Base-by-base conservation (phyloP, 2,797 vertebrate species). In the Tamandua tetradactyla region DNA sequence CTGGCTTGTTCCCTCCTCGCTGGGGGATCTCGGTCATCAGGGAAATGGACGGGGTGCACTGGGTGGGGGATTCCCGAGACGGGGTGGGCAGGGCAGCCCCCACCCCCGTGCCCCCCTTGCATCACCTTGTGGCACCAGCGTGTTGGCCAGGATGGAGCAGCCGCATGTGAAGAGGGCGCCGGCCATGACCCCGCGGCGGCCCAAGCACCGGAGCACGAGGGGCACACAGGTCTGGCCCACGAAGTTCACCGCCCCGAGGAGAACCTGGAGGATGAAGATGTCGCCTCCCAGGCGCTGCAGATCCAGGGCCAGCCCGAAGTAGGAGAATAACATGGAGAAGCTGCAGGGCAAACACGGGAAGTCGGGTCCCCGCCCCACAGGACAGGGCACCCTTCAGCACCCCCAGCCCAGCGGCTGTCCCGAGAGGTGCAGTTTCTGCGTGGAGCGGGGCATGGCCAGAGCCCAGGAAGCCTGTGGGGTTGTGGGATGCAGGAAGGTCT, bases 231-330 rank as follows among this genome's bases (percentile, higher is more conserved):
- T 10, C 42, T 23, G 22, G 91, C 52, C 76, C 94, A 90, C n/a
- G 37, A 97, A 44, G 84, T 94, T 91, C 52, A 96, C 1, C 0
- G 68, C 89, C 3, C 96, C 89, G 0, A 95, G 97, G 69, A 94
- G 94, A 68, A 80, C 79, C 61, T 95, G 95, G 44, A 95, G 78
- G 61, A 94, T 91, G 95, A 94, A 94, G 87, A 90, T 25, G 64
- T 88, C 79, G 1, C 47, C 22, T 35, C 95, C 96, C 90, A 96
- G 40, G 47, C 27, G 85, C 69, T 94, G 93, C 89, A 97, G 89
- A 72, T 96, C 81, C 3, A 95, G 66, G 61, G 91, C 87, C 61
- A 96, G 75, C 62, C 96, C 75, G 0, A 83, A 89, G 78, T 89
- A 95, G 22, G 93, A 82, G 22, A 89, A 0, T 14, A 30, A 13